These are phyloP conservation scores for Cryptoblepharus egeriae DNA, from an alignment of 2,797 vertebrate species.

Conservation along the genomic window DNA sequence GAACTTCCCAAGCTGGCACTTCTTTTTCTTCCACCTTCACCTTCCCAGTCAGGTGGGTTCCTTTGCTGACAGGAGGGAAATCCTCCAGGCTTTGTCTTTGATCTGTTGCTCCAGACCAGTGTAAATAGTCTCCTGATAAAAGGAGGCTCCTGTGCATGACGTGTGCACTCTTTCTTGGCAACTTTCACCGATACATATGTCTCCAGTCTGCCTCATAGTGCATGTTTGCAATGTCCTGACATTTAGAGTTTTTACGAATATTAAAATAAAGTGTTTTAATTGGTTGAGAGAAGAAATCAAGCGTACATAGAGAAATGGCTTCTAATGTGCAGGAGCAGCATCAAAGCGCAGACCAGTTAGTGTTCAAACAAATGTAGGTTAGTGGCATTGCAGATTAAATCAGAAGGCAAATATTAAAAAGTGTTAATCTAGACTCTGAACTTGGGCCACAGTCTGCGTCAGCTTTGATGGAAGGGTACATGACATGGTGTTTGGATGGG, in stretches of 20 bases:
- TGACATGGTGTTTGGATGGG: constrained; percentile 1
- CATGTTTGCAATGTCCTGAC: constrained; percentile 59
- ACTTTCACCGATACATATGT: constrained; percentile 62
- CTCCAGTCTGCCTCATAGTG: constrained; percentile 55
- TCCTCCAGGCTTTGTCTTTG: constrained; percentile 61
- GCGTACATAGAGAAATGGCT: constrained; percentile 49
- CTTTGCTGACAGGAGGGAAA: no score
- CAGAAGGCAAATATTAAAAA: constrained; percentile 59
- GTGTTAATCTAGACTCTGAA: constrained; percentile 54
- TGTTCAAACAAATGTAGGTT: constrained; percentile 56
- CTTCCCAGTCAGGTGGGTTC: no score
- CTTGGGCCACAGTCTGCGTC: constrained; percentile 25
- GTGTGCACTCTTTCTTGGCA: constrained; percentile 60
- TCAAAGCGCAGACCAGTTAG: constrained; percentile 52
- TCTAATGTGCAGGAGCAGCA: constrained; percentile 42
- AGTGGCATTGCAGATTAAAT: constrained; percentile 53
- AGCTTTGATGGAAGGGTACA: constrained; percentile 12
- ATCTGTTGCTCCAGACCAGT: constrained; percentile 71
- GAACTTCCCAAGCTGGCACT: no score
- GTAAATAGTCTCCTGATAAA: constrained; percentile 73
- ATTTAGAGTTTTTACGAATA: constrained; percentile 57
- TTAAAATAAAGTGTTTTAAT: constrained; percentile 60
- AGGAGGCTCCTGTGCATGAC: constrained; percentile 46
- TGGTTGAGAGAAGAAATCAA: constrained; percentile 35
- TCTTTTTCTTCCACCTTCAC: no score